Evolutionary conservation across 2,113 vertebrate species (phyloP).

Genomic region (Gadus macrocephalus): DNA sequence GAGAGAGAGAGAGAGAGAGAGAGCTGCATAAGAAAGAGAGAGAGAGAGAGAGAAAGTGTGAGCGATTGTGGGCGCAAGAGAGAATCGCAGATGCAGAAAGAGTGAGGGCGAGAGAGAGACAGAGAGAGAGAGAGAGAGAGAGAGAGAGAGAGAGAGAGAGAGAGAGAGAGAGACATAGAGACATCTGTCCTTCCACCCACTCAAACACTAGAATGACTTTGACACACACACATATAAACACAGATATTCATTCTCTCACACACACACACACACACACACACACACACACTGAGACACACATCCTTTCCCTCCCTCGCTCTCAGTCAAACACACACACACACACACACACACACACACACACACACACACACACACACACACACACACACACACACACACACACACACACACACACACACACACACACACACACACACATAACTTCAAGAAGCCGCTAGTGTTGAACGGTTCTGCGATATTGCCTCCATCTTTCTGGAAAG

Average conservation of each 20-base stretch:
- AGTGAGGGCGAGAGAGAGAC: too few species aligned
- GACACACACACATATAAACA: neutral
- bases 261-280: neutral
- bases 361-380: neutral
- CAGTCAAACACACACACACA: neutral
- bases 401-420: neutral
- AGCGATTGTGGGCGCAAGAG: too few species aligned
- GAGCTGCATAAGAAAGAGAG: too few species aligned
- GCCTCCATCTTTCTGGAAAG: neutral
- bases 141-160: too few species aligned
- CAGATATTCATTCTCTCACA: neutral
- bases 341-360: neutral
- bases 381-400: neutral
- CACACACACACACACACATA: constrained; percentile 4
- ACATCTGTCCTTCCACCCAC: neutral
- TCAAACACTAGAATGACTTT: neutral
- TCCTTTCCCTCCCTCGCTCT: neutral
- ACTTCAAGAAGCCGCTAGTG: neutral
- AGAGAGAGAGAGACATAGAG: neutral
- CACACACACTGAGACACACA: too few species aligned
- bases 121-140: too few species aligned
- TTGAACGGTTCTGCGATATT: neutral
- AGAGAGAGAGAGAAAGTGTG: too few species aligned
- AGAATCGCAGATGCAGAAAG: too few species aligned
- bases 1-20: too few species aligned